These are phyloP conservation scores for Bilobella aurantiaca DNA, from an alignment of 1,140 invertebrate genomes.

Conservation along the genomic window DNA sequence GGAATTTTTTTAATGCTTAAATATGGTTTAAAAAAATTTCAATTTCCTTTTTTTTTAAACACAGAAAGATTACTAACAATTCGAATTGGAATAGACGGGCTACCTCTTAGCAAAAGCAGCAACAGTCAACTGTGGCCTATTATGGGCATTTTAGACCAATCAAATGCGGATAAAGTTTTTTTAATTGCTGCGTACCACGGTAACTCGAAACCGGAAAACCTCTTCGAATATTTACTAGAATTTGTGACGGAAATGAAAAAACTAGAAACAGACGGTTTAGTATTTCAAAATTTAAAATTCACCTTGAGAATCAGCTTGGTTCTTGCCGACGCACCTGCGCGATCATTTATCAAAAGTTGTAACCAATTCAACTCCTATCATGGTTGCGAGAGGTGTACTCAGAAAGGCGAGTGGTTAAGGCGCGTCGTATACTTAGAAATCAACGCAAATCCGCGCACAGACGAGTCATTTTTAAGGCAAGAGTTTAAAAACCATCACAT, in stretches of 20 bases:
- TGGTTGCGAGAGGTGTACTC: slow-evolving; percentile 23
- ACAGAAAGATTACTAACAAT: too few species aligned
- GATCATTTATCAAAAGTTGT: slow-evolving; percentile 21
- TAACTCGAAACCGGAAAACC: too few species aligned
- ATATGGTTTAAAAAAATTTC: too few species aligned
- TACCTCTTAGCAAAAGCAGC: too few species aligned
- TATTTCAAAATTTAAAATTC: slow-evolving; percentile 5
- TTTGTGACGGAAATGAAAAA: slow-evolving; percentile 14
- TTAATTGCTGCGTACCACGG: too few species aligned
- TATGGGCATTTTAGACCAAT: too few species aligned
- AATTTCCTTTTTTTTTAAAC: too few species aligned
- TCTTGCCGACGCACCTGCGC: slow-evolving; percentile 27
- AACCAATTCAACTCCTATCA: slow-evolving; percentile 21
- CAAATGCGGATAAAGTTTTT: too few species aligned
- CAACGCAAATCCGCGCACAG: neutral
- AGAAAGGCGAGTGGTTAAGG: slow-evolving; percentile 4
- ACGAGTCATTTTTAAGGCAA: slow-evolving; percentile 30
- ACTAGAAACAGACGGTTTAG: slow-evolving; percentile 7
- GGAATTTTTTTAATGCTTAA: too few species aligned
- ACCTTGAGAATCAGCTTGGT: slow-evolving; percentile 9
- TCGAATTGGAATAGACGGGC: too few species aligned
- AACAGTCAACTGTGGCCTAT: too few species aligned
- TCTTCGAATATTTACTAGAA: too few species aligned
- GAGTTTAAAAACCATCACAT: slow-evolving; percentile 30
- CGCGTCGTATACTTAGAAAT: slow-evolving; percentile 13